These are phyloP conservation scores for Amitus sp. DNA, from an alignment of 2,888 invertebrate genomes.

Conservation along the genomic window DNA sequence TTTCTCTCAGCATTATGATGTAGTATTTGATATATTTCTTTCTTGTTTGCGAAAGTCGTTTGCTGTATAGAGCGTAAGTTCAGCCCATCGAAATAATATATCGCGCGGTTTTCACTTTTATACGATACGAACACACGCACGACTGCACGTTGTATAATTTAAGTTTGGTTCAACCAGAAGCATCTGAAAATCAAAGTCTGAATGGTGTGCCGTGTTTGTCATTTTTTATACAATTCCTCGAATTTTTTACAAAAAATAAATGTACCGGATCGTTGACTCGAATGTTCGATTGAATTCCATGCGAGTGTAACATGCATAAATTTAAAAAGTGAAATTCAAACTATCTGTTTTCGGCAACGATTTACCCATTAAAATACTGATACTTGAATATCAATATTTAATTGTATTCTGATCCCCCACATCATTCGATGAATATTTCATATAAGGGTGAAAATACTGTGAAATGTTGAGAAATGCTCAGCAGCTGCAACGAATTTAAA, in stretches of 20 bases:
- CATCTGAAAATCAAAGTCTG: too few relatives aligned
- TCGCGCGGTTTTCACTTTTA: constrained; percentile 6
- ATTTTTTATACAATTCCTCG: too few relatives aligned
- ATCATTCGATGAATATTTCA: constrained; percentile 10
- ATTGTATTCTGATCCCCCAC: not conserved
- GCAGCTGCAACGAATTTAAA: constrained; percentile 14
- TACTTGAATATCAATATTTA: not conserved
- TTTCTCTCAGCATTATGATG: too few relatives aligned
- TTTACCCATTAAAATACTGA: not conserved
- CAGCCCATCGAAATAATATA: not conserved
- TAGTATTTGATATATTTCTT: constrained; percentile 2
- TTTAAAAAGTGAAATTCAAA: not conserved
- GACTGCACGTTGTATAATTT: not conserved
- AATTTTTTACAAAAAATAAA: too few relatives aligned
- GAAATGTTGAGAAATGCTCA: too few relatives aligned
- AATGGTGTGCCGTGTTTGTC: too few relatives aligned
- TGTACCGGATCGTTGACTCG: not conserved
- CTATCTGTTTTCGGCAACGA: constrained; percentile 1
- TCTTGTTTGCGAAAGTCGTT: too few relatives aligned
- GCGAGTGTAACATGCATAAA: not conserved
- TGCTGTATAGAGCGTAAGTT: too few relatives aligned
- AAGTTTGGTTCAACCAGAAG: too few relatives aligned
- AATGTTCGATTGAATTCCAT: not conserved
- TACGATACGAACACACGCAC: not conserved
- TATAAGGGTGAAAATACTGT: not conserved